A percentile compares a stretch with the other conserved stretches of the same genome.
These are phyloP conservation scores for Thyatira batis DNA, from an alignment of 2,888 invertebrate species.

Conservation along the genomic window DNA sequence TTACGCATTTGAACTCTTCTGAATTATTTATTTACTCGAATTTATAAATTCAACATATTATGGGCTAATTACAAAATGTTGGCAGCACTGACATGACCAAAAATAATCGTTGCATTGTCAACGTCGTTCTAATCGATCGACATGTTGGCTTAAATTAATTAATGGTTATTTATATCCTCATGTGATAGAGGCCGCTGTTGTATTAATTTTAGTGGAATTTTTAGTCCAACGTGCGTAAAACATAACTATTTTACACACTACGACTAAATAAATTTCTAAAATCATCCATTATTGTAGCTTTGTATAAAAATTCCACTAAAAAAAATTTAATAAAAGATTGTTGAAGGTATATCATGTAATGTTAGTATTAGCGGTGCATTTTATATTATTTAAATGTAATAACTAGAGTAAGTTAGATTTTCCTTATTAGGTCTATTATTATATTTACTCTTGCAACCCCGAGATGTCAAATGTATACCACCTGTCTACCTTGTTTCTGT, in stretches of 20 bases:
- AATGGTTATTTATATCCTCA: constrained; percentile 6
- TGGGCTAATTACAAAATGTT: constrained; percentile 22
- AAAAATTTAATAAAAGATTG: constrained; percentile 35
- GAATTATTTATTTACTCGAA: constrained; percentile 10
- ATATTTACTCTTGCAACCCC: constrained; percentile 37
- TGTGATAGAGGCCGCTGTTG: constrained; percentile 38
- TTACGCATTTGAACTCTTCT: not conserved
- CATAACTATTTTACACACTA: constrained; percentile 1
- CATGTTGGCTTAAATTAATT: constrained; percentile 17
- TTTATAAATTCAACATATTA: constrained; percentile 17
- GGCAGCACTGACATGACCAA: constrained; percentile 34
- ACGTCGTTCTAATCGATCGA: constrained; percentile 7
- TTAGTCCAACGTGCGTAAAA: constrained; percentile 24
- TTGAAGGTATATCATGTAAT: constrained; percentile 57
- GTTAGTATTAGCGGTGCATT: constrained; percentile 73
- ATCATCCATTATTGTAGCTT: constrained; percentile 4
- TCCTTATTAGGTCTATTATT: constrained; percentile 36
- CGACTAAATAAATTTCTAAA: constrained; percentile 18
- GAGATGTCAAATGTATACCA: constrained; percentile 9
- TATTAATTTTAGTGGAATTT: constrained; percentile 37
- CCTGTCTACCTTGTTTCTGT: not conserved
- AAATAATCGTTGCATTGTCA: constrained; percentile 21
- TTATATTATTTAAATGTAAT: constrained; percentile 51
- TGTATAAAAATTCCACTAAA: constrained; percentile 40
- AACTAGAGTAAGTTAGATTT: constrained; percentile 29